Evolutionary conservation across 2,797 vertebrate genomes (phyloP), one percentile per base, ranked within the genome.

Genomic region (Tokudaia muenninki): DNA sequence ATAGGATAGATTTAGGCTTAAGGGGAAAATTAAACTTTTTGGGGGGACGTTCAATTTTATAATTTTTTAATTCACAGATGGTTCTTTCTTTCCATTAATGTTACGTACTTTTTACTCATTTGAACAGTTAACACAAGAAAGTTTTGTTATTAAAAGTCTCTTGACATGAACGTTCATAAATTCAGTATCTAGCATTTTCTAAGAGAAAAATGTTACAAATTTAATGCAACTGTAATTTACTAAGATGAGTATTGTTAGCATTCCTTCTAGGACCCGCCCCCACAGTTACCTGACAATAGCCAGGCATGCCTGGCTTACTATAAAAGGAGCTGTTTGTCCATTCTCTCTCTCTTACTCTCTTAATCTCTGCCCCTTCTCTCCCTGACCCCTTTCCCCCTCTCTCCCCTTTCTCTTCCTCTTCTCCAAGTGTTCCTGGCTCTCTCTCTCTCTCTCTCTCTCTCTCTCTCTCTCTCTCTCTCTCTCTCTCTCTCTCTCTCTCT

Each of bases 191-290:
- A 47, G 50, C n/a, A 44, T 78, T 87, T 93, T 94, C 9, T 37
- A 92, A 47, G 22, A 9, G 74, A 91, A 94, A 88, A 61, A 52
- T 50, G 67, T 81, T 95, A 82, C 2, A 82, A 87, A 78, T n/a
- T 7, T 75, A 80, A 84, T 44, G n/a, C 3, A 82, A 13, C 65
- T 59, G 47, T 74, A 80, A 14, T 80, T 91, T 81, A 95, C 34
- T 88, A 70, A n/a, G 44, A 52, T 61, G 19, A 79, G 3, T 77
- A 72, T 37, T 72, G 16, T 37, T 72, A 37, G 67, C 67, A 37
- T 37, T 37, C 17, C n/a, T 72, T 72, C 34, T 37, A 21, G n/a
- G 17, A n/a, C 19, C 17, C 9, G 6, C n/a, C 16, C n/a, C n/a
- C 17, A 37, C 8, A 72, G 67, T 72, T 9, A 34, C 34, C 67